Conservation (phyloP, 1,140 invertebrate species). For the Dryas iulia region DNA sequence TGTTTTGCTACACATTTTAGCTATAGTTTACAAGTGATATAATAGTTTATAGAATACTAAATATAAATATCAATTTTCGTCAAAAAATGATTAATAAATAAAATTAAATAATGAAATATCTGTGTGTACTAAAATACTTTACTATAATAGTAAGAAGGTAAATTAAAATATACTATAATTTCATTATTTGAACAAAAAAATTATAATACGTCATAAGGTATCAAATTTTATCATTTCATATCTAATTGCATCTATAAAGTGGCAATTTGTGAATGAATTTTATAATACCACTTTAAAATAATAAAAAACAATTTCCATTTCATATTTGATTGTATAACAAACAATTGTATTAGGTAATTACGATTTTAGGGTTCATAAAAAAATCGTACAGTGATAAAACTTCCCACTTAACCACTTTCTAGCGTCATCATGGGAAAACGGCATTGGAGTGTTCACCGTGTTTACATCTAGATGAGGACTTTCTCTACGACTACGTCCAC, state of each 20-base stretch:
- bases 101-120: too few species aligned
- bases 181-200: background rate
- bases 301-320: background rate
- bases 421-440: slow-evolving; percentile 60
- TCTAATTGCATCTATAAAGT: background rate
- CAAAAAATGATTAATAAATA: too few species aligned
- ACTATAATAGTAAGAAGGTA: background rate
- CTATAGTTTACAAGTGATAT: too few species aligned
- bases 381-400: slow-evolving; percentile 38
- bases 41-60: too few species aligned
- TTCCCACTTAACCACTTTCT: slow-evolving; percentile 56
- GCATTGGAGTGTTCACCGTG: slow-evolving; percentile 45
- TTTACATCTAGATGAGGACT: slow-evolving; percentile 52
- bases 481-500: slow-evolving; percentile 42
- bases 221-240: background rate
- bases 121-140: too few species aligned
- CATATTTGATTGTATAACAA: slow-evolving; percentile 1
- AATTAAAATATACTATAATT: background rate
- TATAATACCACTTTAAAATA: background rate
- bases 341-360: background rate
- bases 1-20: too few species aligned
- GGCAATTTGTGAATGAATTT: background rate
- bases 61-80: too few species aligned
- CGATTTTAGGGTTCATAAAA: slow-evolving; percentile 9
- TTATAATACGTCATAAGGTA: background rate